These are phyloP conservation scores for Itoplectis maculator DNA, from an alignment of 2,888 invertebrate species.

Conservation along the genomic window DNA sequence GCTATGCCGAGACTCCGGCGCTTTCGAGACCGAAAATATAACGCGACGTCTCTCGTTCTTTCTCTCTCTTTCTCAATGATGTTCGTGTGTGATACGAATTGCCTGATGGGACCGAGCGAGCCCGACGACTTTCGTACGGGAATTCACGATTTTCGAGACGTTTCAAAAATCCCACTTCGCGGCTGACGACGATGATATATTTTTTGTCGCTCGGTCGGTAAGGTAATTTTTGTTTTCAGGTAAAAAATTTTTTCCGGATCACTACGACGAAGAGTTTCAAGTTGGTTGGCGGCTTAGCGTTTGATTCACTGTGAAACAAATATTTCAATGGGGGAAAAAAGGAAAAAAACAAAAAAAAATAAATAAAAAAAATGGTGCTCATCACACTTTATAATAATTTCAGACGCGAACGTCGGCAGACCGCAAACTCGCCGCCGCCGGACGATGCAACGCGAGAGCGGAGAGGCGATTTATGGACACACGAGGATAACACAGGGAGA, in stretches of 20 bases:
- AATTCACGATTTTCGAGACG: not conserved
- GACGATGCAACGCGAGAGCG: not conserved
- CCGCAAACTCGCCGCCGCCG: not conserved
- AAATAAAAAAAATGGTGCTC: too few species aligned
- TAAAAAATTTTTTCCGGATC: too few species aligned
- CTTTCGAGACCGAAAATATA: conserved; percentile 51
- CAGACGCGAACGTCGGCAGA: not conserved
- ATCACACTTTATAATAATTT: not conserved
- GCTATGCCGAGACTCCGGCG: not conserved
- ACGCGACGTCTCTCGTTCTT: conserved; percentile 17
- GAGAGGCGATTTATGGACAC: not conserved
- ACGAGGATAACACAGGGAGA: not conserved
- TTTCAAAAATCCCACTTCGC: conserved; percentile 21
- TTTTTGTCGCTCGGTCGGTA: too few species aligned
- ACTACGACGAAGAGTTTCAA: too few species aligned
- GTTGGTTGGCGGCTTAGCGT: too few species aligned
- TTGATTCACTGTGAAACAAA: too few species aligned
- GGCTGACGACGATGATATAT: too few species aligned
- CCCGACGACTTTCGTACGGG: not conserved
- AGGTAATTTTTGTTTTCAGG: too few species aligned
- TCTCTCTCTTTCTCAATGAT: not conserved
- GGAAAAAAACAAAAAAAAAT: too few species aligned
- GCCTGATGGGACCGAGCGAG: not conserved
- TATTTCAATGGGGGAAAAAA: too few species aligned
- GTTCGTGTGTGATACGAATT: not conserved